Base-by-base conservation (phyloP, 2,113 vertebrate species). In the Todiramphus saurophagus region DNA sequence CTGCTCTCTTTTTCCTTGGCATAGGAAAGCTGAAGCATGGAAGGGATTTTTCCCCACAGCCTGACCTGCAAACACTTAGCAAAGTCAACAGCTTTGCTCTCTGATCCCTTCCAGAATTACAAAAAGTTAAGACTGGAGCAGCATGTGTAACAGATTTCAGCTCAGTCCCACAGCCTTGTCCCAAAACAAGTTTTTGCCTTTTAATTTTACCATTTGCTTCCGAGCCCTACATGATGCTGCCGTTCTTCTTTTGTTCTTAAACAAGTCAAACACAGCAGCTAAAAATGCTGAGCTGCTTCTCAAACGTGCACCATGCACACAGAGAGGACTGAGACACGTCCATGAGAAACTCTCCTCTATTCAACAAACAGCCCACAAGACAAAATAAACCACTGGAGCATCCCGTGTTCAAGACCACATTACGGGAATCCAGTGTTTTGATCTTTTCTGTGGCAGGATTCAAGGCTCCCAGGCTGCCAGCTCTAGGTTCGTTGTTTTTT, bases 301-400 rank as follows among this genome's bases (percentile, higher is more conserved):
- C 63, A 76, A 59, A 37, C 68, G 74, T 0, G 0, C 59, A 82
- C 67, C 53, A 16, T 1, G 4, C 15, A 16, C 88, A 66, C 50
- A 56, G 68, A 66, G 55, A 78, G 68, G 83, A 39, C 68, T 86
- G 91, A 86, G 83, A 78, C 77, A 46, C 9, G 0, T 75, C 89
- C 76, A 89, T 94, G 90, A 90, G 83, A 95, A 95, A 81, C 62
- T 79, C 53, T 83, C 35, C 60, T 81, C 89, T 14, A 9, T 68
- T 89, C 76, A 92, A 78, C 60, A 89, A 97, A 93, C 68, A 96
- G 51, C 51, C 76, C 9, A 1, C 81, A 86, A 93, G 90, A 89
- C 90, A 95, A 96, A 96, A 96, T 78, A 93, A 96, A 96, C 86
- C 86, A 75, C 50, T 4, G 16, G 58, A 87, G 80, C 80, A 76